Evolutionary conservation across 2,113 vertebrate species (phyloP).

Genomic region (Malurus melanocephalus): DNA sequence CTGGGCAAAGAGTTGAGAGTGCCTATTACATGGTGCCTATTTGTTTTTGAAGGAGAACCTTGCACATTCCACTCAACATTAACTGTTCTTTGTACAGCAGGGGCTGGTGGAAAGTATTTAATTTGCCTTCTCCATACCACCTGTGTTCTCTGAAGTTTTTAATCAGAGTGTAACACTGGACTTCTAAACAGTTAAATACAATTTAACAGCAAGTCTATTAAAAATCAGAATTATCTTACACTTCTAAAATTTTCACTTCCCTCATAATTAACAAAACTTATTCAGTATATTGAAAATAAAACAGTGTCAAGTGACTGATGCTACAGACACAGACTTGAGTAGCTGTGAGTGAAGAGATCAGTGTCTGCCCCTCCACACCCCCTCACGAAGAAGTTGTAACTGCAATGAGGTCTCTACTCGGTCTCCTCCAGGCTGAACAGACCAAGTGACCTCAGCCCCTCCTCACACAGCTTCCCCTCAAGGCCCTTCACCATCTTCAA

Average conservation of each 20-base stretch:
- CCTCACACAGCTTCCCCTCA: accelerated
- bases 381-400: background rate
- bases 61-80: background rate
- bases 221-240: background rate
- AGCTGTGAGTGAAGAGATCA: background rate
- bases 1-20: background rate
- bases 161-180: background rate
- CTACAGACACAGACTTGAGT: background rate
- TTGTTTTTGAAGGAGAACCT: background rate
- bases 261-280: background rate
- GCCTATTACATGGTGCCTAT: background rate
- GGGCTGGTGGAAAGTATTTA: background rate
- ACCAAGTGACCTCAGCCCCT: background rate
- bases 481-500: background rate
- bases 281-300: background rate
- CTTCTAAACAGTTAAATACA: background rate
- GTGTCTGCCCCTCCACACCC: too few relatives aligned
- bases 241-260: background rate
- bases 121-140: background rate
- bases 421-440: background rate
- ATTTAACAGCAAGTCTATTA: background rate
- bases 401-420: background rate
- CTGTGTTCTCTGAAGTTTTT: background rate
- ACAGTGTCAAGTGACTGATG: background rate
- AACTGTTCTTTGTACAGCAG: background rate